phyloP scores from a whole-genome alignment of 2,888 invertebrate species.

The Drosophila kambysellisi region DNA sequence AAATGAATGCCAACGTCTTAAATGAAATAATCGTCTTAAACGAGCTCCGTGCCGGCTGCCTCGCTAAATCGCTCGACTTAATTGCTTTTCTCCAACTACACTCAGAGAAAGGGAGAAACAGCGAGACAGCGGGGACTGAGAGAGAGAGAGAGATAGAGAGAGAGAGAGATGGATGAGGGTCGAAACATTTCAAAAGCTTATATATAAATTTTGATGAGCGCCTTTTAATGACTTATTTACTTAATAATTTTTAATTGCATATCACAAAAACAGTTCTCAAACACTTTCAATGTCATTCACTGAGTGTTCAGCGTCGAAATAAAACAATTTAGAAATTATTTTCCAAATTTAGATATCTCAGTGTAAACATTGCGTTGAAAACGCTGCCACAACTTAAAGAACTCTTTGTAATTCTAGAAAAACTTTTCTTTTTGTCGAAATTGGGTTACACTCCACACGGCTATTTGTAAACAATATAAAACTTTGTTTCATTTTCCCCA shows the following conservation, averaged over 20 bases:
- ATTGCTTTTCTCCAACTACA: conserved; percentile 68
- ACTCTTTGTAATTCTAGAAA: conserved; percentile 45
- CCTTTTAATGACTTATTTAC: conserved; percentile 66
- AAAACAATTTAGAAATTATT: conserved; percentile 28
- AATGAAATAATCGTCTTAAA: conserved; percentile 82
- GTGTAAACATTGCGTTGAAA: conserved; percentile 53
- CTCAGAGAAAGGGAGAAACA: conserved; percentile 1
- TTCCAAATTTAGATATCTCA: conserved; percentile 60
- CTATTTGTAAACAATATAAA: conserved; percentile 56
- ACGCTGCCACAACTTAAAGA: conserved; percentile 32
- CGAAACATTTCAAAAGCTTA: conserved; percentile 28
- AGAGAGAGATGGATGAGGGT: neutral
- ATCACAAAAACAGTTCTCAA: conserved; percentile 30
- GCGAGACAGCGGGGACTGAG: neutral
- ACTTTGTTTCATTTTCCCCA: neutral
- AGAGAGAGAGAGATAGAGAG: neutral
- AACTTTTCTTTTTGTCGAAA: conserved; percentile 27
- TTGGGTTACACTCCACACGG: conserved; percentile 59
- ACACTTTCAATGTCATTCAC: conserved; percentile 65
- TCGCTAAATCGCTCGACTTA: conserved; percentile 59
- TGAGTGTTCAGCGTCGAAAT: conserved; percentile 9
- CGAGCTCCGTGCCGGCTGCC: conserved; percentile 48
- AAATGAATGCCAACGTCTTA: conserved; percentile 82
- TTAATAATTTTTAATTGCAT: conserved; percentile 56
- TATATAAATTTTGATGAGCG: conserved; percentile 48